These are phyloP conservation scores for Drosophila sp. DNA, from an alignment of 1,140 invertebrate genomes.

Conservation along the genomic window DNA sequence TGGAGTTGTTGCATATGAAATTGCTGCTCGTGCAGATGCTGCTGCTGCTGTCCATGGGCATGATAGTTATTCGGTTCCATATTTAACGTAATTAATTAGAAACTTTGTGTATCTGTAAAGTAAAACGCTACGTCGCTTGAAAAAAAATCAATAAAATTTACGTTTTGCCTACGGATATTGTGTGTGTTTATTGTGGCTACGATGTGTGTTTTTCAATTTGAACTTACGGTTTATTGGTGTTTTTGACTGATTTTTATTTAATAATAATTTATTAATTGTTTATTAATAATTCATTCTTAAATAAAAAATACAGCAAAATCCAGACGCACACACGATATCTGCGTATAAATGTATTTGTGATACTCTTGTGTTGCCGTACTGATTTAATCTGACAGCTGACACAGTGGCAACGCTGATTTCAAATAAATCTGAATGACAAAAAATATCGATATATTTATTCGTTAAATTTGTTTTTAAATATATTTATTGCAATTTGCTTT, in stretches of 20 bases:
- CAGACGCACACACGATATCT: constrained; percentile 65
- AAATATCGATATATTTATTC: background rate
- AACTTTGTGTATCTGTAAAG: constrained; percentile 64
- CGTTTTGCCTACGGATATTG: background rate
- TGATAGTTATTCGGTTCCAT: constrained; percentile 69
- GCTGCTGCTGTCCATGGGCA: constrained; percentile 43
- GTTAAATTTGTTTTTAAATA: constrained; percentile 24
- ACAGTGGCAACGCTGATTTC: constrained; percentile 31
- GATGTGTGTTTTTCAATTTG: background rate
- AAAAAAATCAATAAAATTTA: constrained; percentile 69
- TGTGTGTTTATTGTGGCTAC: background rate
- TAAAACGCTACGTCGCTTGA: constrained; percentile 27
- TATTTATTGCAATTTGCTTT: constrained; percentile 67
- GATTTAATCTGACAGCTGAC: constrained; percentile 27
- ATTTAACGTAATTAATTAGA: constrained; percentile 30
- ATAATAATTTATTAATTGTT: constrained; percentile 83
- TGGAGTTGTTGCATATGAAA: constrained; percentile 45
- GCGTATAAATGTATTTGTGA: constrained; percentile 54
- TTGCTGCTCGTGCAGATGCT: constrained; percentile 37
- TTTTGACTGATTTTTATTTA: constrained; percentile 84
- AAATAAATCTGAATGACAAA: constrained; percentile 16
- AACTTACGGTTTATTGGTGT: constrained; percentile 61
- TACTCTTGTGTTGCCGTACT: constrained; percentile 39
- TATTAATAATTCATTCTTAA: constrained; percentile 84
- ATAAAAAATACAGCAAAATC: constrained; percentile 85